Base-by-base conservation (phyloP, 2,888 invertebrate species). In the Epinotia bilunana region DNA sequence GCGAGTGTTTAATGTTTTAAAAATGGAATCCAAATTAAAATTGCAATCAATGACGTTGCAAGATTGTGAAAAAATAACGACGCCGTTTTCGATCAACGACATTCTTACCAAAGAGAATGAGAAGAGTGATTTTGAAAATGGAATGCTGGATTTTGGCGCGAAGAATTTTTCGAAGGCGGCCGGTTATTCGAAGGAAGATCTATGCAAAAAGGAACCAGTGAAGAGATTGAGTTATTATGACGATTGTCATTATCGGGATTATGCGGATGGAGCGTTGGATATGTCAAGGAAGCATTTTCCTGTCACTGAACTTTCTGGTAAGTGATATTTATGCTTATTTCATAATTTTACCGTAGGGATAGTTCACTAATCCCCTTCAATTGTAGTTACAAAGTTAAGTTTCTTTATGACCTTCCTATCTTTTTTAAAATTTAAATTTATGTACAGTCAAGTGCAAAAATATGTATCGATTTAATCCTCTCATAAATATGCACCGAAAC, bases 51-150 rank as follows among this genome's bases (percentile, higher is more conserved):
- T 89, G 67, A 83, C 85, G 5, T 86, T 91, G 74, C 89, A 89
- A 84, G 92, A 93, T 57, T 89, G 93, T 87, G 93, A 93, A 78
- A 93, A 93, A 80, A 90, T 90, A 0, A 90, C 95, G 12, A 96
- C 96, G 12, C 96, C 96, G 53, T 96, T 96, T 88, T 96, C 96
- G 12, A 96, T 96, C 73, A 96, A 96, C 81, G 96, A 96, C 83
- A 96, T 96, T 86, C 88, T 96, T 83, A 95, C 95, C n/a, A 93
- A 91, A 79, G 95, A 94, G 83, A 93, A 91, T 70, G 93, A 92
- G 76, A 93, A 90, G 86, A 92, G 88, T 81, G 89, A 90, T 78
- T 91, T 91, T 86, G 92, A 92, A 84, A 90, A 90, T 87, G 88
- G 87, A 87, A 90, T 87, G 23, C 65, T 79, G 68, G 83, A 82